Conservation (phyloP, 1,140 invertebrate genomes). For the Ctenoplectra terminalis region DNA sequence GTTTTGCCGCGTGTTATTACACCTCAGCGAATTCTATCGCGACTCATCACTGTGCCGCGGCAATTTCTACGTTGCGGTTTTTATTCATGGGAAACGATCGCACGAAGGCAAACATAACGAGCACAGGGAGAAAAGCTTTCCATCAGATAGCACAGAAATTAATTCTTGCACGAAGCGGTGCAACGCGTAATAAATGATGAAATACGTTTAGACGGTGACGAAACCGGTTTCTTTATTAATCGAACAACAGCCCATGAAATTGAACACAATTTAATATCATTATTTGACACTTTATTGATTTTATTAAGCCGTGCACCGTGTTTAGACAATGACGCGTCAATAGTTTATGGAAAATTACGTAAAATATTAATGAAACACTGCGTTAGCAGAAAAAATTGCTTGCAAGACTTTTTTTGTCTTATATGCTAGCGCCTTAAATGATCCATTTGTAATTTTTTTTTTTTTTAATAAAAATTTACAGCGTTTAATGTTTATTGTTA, state of each 20-base stretch:
- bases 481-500: no score
- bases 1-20: constrained; percentile 3
- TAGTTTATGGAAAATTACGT: not conserved
- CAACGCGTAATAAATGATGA: constrained; percentile 10
- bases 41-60: not conserved
- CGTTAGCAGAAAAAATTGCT: no score
- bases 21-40: not conserved
- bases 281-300: not conserved
- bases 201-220: not conserved
- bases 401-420: no score
- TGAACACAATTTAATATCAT: not conserved
- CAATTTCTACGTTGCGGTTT: not conserved
- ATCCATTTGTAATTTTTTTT: no score
- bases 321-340: not conserved
- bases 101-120: not conserved
- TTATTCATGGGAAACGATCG: not conserved
- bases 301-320: no score
- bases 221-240: constrained; percentile 28
- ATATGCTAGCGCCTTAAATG: no score
- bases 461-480: no score
- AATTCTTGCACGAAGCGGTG: not conserved
- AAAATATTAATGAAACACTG: not conserved
- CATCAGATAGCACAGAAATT: constrained; percentile 5
- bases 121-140: constrained; percentile 15
- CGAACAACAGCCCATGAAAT: constrained; percentile 6